Percentiles rank a stretch among this genome's conserved stretches.
Conservation (phyloP, 2,113 vertebrate species). For the Neolamprologus sp. region DNA sequence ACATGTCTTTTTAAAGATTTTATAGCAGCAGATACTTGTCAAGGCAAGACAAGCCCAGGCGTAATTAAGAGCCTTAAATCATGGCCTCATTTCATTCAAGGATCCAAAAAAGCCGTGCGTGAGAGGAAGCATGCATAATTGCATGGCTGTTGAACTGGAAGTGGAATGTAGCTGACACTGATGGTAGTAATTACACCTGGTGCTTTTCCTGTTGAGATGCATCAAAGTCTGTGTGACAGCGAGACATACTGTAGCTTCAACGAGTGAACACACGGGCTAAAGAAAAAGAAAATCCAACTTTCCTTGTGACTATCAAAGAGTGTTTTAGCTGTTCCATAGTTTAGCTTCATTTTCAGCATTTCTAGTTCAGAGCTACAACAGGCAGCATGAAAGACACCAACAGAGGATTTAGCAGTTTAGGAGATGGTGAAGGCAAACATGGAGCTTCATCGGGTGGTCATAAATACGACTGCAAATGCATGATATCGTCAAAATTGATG, state of each 20-base stretch:
- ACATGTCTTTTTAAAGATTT: background rate
- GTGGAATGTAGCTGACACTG: background rate
- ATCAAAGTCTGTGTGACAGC: background rate
- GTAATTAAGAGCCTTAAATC: background rate
- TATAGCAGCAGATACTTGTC: background rate
- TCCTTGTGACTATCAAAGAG: background rate
- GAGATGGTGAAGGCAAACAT: background rate
- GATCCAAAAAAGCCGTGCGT: background rate
- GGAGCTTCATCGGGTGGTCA: background rate
- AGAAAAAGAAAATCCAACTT: background rate
- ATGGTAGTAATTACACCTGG: slow-evolving; percentile 1
- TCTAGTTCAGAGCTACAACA: background rate
- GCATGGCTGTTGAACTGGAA: background rate
- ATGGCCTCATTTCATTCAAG: background rate
- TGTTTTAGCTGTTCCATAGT: background rate
- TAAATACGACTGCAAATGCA: background rate
- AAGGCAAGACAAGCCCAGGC: background rate
- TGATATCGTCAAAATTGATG: background rate
- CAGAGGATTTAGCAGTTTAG: background rate
- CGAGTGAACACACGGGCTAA: background rate
- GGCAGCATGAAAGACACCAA: background rate
- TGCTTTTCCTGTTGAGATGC: background rate
- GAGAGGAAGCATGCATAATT: background rate
- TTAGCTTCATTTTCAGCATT: background rate
- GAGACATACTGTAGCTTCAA: background rate